Evolutionary conservation across 2,888 invertebrate genomes (phyloP).

Genomic region (Celastrina argiolus): DNA sequence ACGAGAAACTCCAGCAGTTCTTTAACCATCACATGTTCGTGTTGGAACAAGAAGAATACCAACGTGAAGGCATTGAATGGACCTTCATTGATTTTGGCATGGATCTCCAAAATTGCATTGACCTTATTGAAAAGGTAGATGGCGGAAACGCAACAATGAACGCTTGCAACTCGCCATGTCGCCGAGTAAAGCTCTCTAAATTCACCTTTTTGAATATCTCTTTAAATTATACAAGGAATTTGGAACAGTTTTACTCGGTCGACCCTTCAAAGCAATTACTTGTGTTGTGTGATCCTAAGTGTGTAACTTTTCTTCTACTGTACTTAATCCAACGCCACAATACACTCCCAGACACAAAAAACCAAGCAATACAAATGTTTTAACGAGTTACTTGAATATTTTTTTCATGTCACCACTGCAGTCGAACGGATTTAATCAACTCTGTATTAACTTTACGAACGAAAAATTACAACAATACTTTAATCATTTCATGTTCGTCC

Average conservation of each 20-base stretch:
- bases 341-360: conserved; percentile 39
- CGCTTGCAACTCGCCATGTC: conserved; percentile 73
- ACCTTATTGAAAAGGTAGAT: conserved; percentile 94
- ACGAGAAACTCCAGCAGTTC: conserved; percentile 98
- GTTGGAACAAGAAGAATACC: conserved; percentile 97
- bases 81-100: conserved; percentile 98
- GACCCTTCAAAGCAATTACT: conserved; percentile 60
- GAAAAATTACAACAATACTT: conserved; percentile 97
- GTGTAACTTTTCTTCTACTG: conserved; percentile 40
- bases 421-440: conserved; percentile 96
- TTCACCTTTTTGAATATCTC: conserved; percentile 23
- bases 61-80: conserved; percentile 96
- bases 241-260: conserved; percentile 48
- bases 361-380: conserved; percentile 35
- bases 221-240: conserved; percentile 29
- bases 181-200: conserved; percentile 48
- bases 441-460: conserved; percentile 98
- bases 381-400: conserved; percentile 43
- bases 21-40: conserved; percentile 99
- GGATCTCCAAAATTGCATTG: conserved; percentile 97
- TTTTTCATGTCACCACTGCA: conserved; percentile 69
- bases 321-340: conserved; percentile 43
- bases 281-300: conserved; percentile 55
- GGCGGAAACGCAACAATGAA: conserved; percentile 73
- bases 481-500: conserved; percentile 97